phyloP scores from a whole-genome alignment of 2,113 vertebrate genomes.

The Ceyx margarethae region DNA sequence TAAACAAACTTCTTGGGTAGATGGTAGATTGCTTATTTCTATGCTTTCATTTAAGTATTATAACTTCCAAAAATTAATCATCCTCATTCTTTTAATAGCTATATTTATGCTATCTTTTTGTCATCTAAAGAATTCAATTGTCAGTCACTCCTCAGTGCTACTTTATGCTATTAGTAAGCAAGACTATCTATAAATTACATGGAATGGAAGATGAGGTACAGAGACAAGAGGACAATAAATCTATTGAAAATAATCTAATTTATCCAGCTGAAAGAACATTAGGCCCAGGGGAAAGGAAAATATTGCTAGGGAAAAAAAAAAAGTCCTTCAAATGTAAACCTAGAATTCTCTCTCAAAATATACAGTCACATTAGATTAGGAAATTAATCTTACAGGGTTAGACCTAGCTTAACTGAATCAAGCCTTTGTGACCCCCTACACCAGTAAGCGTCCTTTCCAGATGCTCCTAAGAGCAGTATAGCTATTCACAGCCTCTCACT shows the following conservation, averaged over 20 bases:
- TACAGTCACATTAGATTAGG: not conserved
- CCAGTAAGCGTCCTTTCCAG: not conserved
- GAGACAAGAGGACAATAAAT: not conserved
- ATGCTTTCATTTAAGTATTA: not conserved
- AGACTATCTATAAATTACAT: not conserved
- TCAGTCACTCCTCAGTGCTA: not conserved
- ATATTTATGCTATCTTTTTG: not conserved
- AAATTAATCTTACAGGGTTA: not conserved
- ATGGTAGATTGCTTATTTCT: not conserved
- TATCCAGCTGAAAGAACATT: not conserved
- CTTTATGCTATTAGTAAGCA: not conserved
- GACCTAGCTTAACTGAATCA: not conserved
- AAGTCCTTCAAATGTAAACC: not conserved
- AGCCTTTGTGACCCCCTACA: not conserved
- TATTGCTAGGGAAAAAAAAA: not conserved
- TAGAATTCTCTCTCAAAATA: not conserved
- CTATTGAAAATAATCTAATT: not conserved
- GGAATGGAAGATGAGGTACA: not conserved
- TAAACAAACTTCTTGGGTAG: not conserved
- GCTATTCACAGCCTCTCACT: not conserved
- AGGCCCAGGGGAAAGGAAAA: not conserved
- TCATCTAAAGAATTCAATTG: not conserved
- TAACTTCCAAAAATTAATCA: not conserved
- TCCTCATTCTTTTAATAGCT: not conserved
- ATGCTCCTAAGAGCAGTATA: not conserved